phyloP scores from a whole-genome alignment of 2,888 invertebrate species.

The Brenthis ino region DNA sequence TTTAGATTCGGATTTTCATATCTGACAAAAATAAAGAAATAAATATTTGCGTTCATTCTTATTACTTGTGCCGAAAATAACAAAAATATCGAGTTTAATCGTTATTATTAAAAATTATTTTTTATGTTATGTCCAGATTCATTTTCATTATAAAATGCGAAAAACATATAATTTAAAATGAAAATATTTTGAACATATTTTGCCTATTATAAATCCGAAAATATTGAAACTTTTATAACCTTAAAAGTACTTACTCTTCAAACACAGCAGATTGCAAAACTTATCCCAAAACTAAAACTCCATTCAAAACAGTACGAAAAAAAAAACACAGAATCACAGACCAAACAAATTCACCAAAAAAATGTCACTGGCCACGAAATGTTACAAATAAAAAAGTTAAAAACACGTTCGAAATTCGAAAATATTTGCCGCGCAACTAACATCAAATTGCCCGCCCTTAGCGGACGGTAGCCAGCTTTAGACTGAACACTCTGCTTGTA shows the following conservation, averaged over 20 bases:
- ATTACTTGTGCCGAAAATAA: too few relatives aligned
- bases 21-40: too few relatives aligned
- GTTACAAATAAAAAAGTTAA: constrained; percentile 5
- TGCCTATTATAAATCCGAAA: too few relatives aligned
- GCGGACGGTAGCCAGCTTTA: constrained; percentile 38
- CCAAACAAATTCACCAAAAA: background rate
- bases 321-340: background rate
- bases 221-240: background rate
- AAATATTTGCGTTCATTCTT: too few relatives aligned
- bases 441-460: constrained; percentile 36
- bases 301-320: background rate
- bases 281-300: constrained; percentile 1
- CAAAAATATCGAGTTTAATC: too few relatives aligned
- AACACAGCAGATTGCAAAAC: background rate
- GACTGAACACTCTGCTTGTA: constrained; percentile 35
- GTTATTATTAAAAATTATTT: too few relatives aligned
- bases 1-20: too few relatives aligned
- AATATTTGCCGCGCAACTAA: constrained; percentile 11
- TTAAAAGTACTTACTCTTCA: constrained; percentile 5
- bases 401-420: constrained; percentile 23
- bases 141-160: too few relatives aligned
- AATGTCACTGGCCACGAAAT: constrained; percentile 6
- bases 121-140: too few relatives aligned
- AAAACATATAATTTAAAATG: too few relatives aligned
- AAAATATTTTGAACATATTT: too few relatives aligned